Base-by-base conservation (phyloP, 2,113 vertebrate species). In the Ictalurus punctatus region DNA sequence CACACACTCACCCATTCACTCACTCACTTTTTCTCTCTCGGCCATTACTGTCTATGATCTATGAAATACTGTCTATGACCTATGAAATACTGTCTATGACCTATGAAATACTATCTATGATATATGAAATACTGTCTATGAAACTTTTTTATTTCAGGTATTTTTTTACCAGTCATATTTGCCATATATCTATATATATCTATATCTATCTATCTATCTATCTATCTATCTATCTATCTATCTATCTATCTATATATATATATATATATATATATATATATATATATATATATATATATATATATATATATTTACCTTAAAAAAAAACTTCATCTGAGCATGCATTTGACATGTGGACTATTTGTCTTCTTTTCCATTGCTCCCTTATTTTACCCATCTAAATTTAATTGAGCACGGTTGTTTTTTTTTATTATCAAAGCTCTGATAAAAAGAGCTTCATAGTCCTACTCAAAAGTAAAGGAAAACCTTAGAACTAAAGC, bases 361-460 rank as follows among this genome's bases (percentile, higher is more conserved):
- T 27, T 44, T 52, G 48, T 74, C 76, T 76, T 27, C 14, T 86
- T 59, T 82, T 82, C 80, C n/a, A 34, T 34, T 59, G 80, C 54
- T 37, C 56, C 54, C 56, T 30, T 21, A 21, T 82, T 86, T 86
- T 4, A 74, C 23, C 19, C 52, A 30, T 83, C 65, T 74, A 27
- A 59, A 23, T 65, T 85, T 52, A 40, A 25, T 9, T 23, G 9
- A 52, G 37, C 48, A 67, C 6, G 21, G 56, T 86, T 40, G 37
- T 4, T 59, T 48, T 3, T 48, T 3, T 65, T 10, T 84, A 7
- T 83, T 61, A 37, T 30, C 17, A 6, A 54, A 6, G 44, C 27
- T 65, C 13, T 23, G 44, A 37, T 65, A 30, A 65, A 71, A 37
- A 27, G 44, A 7, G 27, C 0, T 34, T 78, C 37, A 67, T 67